phyloP scores from a whole-genome alignment of 2,888 invertebrate species.

The Dasysyrphus tricinctus region DNA sequence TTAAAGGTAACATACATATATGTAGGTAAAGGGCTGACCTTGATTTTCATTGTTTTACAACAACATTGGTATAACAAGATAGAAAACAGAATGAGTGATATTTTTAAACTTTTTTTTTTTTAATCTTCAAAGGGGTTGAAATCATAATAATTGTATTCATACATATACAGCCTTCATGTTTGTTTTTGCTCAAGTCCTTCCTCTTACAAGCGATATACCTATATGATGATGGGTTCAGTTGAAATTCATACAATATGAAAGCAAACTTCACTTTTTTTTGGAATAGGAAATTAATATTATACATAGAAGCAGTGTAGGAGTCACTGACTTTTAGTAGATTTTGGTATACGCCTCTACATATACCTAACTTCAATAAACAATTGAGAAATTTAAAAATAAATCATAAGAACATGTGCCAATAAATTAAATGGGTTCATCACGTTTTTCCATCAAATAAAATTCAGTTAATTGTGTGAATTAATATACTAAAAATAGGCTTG shows the following conservation, averaged over 20 bases:
- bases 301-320: background rate
- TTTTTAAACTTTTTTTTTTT: constrained; percentile 4
- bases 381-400: background rate
- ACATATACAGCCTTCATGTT: background rate
- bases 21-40: constrained; percentile 64
- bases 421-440: background rate
- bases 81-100: constrained; percentile 6
- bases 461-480: background rate
- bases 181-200: constrained; percentile 7
- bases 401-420: background rate
- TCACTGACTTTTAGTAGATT: background rate
- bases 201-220: background rate
- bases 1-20: constrained; percentile 53
- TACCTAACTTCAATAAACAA: background rate
- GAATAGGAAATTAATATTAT: too few species aligned
- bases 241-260: too few species aligned
- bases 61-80: constrained; percentile 42
- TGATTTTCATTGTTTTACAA: constrained; percentile 64
- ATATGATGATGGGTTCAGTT: too few species aligned
- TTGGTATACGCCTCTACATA: background rate
- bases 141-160: background rate
- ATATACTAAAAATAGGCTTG: background rate
- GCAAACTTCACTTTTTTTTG: too few species aligned
- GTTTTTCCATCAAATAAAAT: background rate
- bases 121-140: constrained; percentile 6